These are phyloP conservation scores for Alfaro cultratus DNA, from an alignment of 2,797 vertebrate genomes.

Conservation along the genomic window DNA sequence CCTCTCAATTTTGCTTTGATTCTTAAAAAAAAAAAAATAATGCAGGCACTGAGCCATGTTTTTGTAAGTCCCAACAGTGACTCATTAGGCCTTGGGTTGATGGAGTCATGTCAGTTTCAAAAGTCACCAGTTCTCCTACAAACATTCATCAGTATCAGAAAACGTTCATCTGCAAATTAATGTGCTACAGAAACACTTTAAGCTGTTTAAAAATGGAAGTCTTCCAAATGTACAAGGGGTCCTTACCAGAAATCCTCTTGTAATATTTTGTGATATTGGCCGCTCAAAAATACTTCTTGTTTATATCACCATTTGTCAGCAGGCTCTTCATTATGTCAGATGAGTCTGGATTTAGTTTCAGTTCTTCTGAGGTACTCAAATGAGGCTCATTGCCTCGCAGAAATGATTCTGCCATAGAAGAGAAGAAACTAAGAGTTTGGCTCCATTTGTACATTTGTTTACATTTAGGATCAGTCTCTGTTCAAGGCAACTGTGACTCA, in stretches of 20 bases:
- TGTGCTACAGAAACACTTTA: neutral
- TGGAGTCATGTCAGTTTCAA: constrained; percentile 7
- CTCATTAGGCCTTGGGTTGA: neutral
- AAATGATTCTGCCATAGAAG: neutral
- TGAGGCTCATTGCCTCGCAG: neutral
- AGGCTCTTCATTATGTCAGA: neutral
- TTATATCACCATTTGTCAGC: neutral
- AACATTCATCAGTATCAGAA: neutral
- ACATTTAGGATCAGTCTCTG: neutral
- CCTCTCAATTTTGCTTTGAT: constrained; percentile 25
- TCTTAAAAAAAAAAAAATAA: constrained; percentile 3
- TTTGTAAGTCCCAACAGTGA: neutral
- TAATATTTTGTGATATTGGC: neutral
- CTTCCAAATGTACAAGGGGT: neutral
- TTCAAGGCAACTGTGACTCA: neutral
- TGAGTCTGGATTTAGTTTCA: neutral
- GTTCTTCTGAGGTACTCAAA: neutral
- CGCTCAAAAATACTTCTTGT: neutral
- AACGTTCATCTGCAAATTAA: neutral
- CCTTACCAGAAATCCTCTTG: neutral
- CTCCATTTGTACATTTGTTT: neutral
- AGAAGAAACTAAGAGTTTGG: neutral
- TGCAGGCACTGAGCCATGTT: constrained; percentile 7
- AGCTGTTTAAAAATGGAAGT: neutral
- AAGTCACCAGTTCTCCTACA: neutral